phyloP scores from a whole-genome alignment of 2,113 vertebrate species.

The Mionectes macconnelli region DNA sequence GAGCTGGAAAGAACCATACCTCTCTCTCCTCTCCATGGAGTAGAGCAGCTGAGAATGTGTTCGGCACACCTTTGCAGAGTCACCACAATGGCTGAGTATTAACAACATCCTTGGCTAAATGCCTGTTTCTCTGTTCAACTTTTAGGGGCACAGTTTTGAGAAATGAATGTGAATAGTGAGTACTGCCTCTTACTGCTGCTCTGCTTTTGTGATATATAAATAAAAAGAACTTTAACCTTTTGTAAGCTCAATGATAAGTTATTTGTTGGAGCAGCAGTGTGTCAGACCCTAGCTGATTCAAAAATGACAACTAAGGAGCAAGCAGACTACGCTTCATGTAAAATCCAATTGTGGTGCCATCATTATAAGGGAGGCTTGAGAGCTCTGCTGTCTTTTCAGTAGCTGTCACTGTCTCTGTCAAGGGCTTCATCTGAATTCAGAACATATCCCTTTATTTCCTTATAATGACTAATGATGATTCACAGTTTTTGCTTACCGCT shows the following conservation, averaged over 20 bases:
- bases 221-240: slow-evolving; percentile 46
- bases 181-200: not conserved
- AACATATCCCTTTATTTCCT: slow-evolving; percentile 44
- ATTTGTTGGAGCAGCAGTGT: slow-evolving; percentile 35
- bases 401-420: slow-evolving; percentile 19
- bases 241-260: slow-evolving; percentile 27
- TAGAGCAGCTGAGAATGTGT: not conserved
- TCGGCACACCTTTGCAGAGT: not conserved
- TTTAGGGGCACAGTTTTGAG: not conserved
- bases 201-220: slow-evolving; percentile 36
- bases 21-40: not conserved
- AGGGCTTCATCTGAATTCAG: slow-evolving; percentile 28
- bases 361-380: not conserved
- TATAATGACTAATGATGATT: slow-evolving; percentile 60
- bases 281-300: slow-evolving; percentile 15
- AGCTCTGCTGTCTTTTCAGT: slow-evolving; percentile 46
- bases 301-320: slow-evolving; percentile 31
- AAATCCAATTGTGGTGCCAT: slow-evolving; percentile 2
- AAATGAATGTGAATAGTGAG: not conserved
- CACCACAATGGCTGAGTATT: not conserved
- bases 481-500: not conserved
- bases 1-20: not conserved
- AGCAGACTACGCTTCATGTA: slow-evolving; percentile 10
- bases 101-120: not conserved
- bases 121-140: not conserved